These are phyloP conservation scores for Lamellibrachia satsuma DNA, from an alignment of 2,888 invertebrate genomes.

Conservation along the genomic window DNA sequence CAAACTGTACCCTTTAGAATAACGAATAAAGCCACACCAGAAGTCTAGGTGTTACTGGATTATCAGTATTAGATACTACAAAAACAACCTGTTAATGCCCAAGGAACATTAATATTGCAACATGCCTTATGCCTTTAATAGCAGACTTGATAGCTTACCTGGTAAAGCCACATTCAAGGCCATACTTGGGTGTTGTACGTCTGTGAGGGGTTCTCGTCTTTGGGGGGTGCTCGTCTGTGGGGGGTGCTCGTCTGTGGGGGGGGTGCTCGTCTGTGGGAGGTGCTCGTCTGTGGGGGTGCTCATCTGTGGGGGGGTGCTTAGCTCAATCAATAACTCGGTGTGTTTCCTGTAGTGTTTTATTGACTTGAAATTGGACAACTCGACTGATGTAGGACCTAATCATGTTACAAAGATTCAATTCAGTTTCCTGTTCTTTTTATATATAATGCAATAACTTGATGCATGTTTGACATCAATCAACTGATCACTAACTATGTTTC, in stretches of 20 bases:
- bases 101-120: neutral
- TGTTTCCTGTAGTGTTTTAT: neutral
- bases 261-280: neutral
- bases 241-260: neutral
- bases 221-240: neutral
- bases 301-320: neutral
- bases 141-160: neutral
- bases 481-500: neutral
- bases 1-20: neutral
- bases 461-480: neutral
- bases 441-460: neutral
- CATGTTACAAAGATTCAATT: neutral
- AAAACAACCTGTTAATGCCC: neutral
- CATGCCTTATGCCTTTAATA: neutral
- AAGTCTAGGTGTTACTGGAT: neutral
- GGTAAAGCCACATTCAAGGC: conserved; percentile 1
- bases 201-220: neutral
- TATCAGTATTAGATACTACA: neutral
- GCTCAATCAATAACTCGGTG: neutral
- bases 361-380: neutral
- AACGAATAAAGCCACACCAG: neutral
- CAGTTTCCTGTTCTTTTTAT: neutral
- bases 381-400: neutral
- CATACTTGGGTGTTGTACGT: neutral
- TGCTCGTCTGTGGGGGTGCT: neutral